Conservation (phyloP, 2,888 invertebrate species). For the Cephus pulcher region DNA sequence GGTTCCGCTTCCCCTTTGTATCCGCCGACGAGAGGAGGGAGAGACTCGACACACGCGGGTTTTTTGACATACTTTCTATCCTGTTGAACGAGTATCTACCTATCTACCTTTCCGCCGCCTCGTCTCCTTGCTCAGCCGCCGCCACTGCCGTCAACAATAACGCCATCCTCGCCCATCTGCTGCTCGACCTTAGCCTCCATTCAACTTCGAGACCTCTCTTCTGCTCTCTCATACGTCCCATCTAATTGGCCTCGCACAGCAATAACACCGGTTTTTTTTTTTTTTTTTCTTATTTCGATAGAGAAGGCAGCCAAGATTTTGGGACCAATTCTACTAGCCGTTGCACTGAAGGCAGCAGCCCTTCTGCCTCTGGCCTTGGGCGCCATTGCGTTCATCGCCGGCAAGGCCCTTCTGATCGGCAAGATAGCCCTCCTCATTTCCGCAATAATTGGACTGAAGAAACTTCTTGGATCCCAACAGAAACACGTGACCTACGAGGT, state of each 20-base stretch:
- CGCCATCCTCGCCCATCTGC: too few relatives aligned
- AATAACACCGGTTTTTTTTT: not conserved
- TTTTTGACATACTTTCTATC: constrained; percentile 65
- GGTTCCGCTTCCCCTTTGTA: constrained; percentile 62
- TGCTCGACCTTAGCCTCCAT: not conserved
- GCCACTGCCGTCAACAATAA: not conserved
- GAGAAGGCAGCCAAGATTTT: constrained; percentile 82
- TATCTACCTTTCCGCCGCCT: constrained; percentile 36
- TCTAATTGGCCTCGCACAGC: too few relatives aligned
- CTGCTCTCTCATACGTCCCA: too few relatives aligned
- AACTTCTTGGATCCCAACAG: constrained; percentile 79
- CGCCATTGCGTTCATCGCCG: constrained; percentile 86
- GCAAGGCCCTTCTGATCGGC: constrained; percentile 86
- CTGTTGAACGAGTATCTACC: constrained; percentile 35
- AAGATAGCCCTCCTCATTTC: constrained; percentile 87
- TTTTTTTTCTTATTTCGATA: constrained; percentile 30
- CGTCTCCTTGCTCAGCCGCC: not conserved
- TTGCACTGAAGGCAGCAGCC: constrained; percentile 84
- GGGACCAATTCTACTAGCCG: constrained; percentile 80
- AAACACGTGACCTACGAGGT: constrained; percentile 91
- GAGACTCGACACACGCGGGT: constrained; percentile 43
- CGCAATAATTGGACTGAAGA: constrained; percentile 86
- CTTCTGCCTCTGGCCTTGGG: constrained; percentile 83
- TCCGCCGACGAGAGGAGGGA: constrained; percentile 27
- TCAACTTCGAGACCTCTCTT: not conserved